These are phyloP conservation scores for Orientallactaga bullata DNA, from an alignment of 2,113 vertebrate species.

Conservation along the genomic window DNA sequence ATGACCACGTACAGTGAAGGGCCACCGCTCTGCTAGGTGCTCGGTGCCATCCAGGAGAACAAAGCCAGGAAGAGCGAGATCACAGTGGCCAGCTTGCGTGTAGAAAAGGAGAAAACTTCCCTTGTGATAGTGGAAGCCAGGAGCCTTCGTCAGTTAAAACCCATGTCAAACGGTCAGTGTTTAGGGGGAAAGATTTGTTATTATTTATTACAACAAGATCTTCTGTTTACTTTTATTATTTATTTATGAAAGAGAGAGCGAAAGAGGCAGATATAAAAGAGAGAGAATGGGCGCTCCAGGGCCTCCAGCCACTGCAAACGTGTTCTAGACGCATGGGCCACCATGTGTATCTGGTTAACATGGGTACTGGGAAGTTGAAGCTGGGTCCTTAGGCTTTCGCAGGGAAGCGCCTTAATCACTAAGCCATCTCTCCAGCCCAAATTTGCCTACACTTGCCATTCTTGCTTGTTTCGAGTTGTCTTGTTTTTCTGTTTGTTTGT, in stretches of 20 bases:
- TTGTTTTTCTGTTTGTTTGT: too few relatives aligned
- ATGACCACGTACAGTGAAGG: not conserved
- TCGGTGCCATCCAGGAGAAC: not conserved
- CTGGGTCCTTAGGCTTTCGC: too few relatives aligned
- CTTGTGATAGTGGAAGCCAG: not conserved
- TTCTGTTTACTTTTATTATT: slow-evolving; percentile 37
- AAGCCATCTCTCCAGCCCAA: too few relatives aligned
- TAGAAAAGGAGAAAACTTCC: not conserved
- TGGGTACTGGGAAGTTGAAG: too few relatives aligned
- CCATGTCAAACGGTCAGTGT: not conserved
- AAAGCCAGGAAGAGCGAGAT: not conserved
- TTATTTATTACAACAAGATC: slow-evolving; percentile 34
- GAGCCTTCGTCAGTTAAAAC: not conserved
- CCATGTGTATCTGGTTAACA: too few relatives aligned
- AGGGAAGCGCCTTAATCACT: too few relatives aligned
- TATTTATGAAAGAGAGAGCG: too few relatives aligned
- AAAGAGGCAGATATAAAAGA: too few relatives aligned
- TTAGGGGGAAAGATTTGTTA: not conserved
- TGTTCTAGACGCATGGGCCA: too few relatives aligned
- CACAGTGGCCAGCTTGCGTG: not conserved
- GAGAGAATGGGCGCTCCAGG: too few relatives aligned
- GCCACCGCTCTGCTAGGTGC: fast-evolving
- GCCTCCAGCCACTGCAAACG: too few relatives aligned
- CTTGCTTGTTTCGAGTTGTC: too few relatives aligned
- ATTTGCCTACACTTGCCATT: slow-evolving; percentile 52